Base-by-base conservation (phyloP, 2,888 invertebrate genomes). In the Notodonta dromedarius region DNA sequence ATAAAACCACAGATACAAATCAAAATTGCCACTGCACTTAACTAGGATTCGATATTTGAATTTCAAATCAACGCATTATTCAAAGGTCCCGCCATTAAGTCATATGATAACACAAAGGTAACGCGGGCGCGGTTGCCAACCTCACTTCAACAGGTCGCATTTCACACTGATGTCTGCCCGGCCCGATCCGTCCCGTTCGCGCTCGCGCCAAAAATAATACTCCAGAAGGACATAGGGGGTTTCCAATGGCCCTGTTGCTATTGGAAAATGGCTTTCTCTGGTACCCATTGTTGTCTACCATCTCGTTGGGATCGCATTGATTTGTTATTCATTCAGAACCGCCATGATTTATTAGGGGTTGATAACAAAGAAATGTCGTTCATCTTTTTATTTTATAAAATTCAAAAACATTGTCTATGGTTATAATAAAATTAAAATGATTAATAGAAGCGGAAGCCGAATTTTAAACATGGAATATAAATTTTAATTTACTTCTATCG, bases 201-300 rank as follows among this genome's bases (percentile, higher is more conserved):
- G 91, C 92, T 90, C 89, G 90, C 90, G 89, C 93, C 92, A 90
- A 91, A 93, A 93, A 92, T 91, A 92, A 89, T 89, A 85, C 84
- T 81, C 85, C 79, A 85, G 88, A 85, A 90, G 91, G 89, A 89
- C 89, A 88, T 83, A 73, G 80, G 74, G 83, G 87, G 83, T 83
- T 87, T 84, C 84, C 87, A 86, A 86, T 86, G 84, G 84, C 87
- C 88, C 85, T 85, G 86, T 86, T 84, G 84, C 85, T 87, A 89
- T 90, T 86, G 88, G 89, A 88, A 90, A 92, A 90, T 86, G 84
- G 86, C 84, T 88, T 87, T 86, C 83, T 74, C 80, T 84, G 77
- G 80, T 83, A 80, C 83, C 83, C 78, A 88, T 85, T 86, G 82
- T 84, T 77, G 72, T 75, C 66, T 79, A 76, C 67, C 77, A 78